Evolutionary conservation across 2,888 invertebrate species (phyloP), one percentile per base, ranked within the genome.

Genomic region (Ferdinandea cuprea): DNA sequence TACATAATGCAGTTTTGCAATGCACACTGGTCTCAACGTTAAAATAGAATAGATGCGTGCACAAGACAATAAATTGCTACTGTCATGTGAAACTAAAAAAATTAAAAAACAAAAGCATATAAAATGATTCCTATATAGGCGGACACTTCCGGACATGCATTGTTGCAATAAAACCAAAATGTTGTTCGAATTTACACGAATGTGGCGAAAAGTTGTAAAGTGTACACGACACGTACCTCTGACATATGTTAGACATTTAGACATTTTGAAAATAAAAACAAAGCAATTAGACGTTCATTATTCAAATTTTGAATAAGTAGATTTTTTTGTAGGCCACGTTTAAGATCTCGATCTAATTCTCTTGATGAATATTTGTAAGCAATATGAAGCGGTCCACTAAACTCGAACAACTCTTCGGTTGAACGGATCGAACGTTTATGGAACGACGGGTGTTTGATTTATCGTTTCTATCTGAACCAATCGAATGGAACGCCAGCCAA

Each of bases 371-470:
- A 52, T 32, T n/a, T 54, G 68, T 68, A 61, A 68, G 54, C 46
- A 61, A 68, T 68, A 61, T 32, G 61, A 72, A 78, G 58, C 72
- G 78, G 78, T 83, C 44, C 78, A 83, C 37, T 78, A 63, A 78
- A 78, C 66, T 44, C 50, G 72, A 30, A 40, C 65, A 78, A 50
- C 66, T 66, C 32, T 73, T 63, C 72, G 78, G 72, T 66, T 83
- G 68, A 83, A 72, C 63, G 72, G 48, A 56, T 44, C 63, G 54
- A 63, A 56, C 32, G 28, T n/a, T 54, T 5, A 66, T 50, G 48
- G 42, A 58, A 68, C 68, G 50, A 68, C 68, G 50, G 68, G 66
- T 83, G 61, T 78, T 77, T 54, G 77, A 48, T 81, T 77, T 66
- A 69, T 65, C 72, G 48, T 72, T 61, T 46, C 44, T n/a, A n/a